Base-by-base conservation (phyloP, 2,113 vertebrate species). In the Dendropsophus ebraccatus region DNA sequence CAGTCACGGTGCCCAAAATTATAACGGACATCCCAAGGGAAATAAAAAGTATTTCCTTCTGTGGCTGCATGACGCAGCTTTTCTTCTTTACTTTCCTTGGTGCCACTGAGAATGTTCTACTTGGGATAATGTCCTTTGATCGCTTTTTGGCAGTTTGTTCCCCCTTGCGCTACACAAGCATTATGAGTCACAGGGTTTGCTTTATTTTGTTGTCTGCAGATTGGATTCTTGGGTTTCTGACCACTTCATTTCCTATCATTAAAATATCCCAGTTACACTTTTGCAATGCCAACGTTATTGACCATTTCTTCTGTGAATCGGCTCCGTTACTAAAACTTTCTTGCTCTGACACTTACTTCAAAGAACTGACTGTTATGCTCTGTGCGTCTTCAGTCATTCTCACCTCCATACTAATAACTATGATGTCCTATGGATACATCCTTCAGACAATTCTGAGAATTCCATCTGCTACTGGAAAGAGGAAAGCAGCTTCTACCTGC, bases 1-100 rank as follows among this genome's bases (percentile, higher is more conserved):
- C 90, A 5, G 89, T 92, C 5, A 92, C 91, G 13, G 86, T 92
- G 83, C 90, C 91, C 1, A 92, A 92, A 56, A 73, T 83, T 70
- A 92, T 92, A 89, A 37, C 65, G 37, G 37, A 60, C 19, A 84
- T 84, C 47, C 82, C 56, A 28, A 70, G 81, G 7, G 52, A 82
- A 17, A 69, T 11, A 41, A 82, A 76, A 62, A 84, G 52, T 5
- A 80, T 86, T 35, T 72, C 84, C n/a, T 86, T 86, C 30, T n/a
- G 32, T 28, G 62, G 62, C 11, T 86, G 84, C 17, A 67, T 86
- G 4, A 41, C 76, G 28, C 84, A 86, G n/a, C 49, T 86, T 9
- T 80, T 72, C 19, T 86, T 86, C 65, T 86, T 86, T n/a, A 52
- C 49, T 16, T 35, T 45, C 30, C 41, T 70, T 23, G 84, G 62